These are phyloP conservation scores for Cantharis nigra DNA, from an alignment of 2,888 invertebrate species.

Conservation along the genomic window DNA sequence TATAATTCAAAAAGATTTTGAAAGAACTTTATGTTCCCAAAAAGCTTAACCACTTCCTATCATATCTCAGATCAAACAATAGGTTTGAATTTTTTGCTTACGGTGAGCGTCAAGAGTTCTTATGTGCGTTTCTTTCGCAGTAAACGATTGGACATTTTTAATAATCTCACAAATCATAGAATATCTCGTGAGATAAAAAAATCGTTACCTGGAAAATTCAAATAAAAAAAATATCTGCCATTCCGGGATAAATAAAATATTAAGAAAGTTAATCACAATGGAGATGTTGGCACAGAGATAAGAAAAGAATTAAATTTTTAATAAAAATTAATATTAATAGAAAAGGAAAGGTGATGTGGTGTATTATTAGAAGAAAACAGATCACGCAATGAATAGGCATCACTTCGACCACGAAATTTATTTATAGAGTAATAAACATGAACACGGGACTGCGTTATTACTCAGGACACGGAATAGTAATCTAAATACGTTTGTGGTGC, in stretches of 20 bases:
- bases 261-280: background rate
- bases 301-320: background rate
- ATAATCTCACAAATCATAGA: slow-evolving; percentile 14
- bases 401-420: slow-evolving; percentile 13
- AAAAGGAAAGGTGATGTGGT: background rate
- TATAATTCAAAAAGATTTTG: slow-evolving; percentile 5
- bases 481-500: slow-evolving; percentile 17
- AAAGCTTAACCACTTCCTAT: slow-evolving; percentile 6
- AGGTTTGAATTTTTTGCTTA: slow-evolving; percentile 9
- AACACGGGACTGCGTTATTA: slow-evolving; percentile 17
- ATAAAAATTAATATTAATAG: background rate
- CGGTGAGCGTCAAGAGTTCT: background rate
- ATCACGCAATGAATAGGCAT: slow-evolving; percentile 13
- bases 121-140: background rate
- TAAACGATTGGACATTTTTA: slow-evolving; percentile 14
- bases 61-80: slow-evolving; percentile 14
- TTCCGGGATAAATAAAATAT: background rate
- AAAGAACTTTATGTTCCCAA: background rate
- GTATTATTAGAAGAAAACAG: slow-evolving; percentile 7
- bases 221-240: background rate
- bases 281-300: background rate
- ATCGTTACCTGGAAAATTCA: background rate
- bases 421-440: slow-evolving; percentile 14
- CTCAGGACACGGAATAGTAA: slow-evolving; percentile 15
- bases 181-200: slow-evolving; percentile 9